Percentiles rank a stretch among this genome's conserved stretches.
Conservation (phyloP, 2,797 vertebrate species). For the Acanthis flammea region DNA sequence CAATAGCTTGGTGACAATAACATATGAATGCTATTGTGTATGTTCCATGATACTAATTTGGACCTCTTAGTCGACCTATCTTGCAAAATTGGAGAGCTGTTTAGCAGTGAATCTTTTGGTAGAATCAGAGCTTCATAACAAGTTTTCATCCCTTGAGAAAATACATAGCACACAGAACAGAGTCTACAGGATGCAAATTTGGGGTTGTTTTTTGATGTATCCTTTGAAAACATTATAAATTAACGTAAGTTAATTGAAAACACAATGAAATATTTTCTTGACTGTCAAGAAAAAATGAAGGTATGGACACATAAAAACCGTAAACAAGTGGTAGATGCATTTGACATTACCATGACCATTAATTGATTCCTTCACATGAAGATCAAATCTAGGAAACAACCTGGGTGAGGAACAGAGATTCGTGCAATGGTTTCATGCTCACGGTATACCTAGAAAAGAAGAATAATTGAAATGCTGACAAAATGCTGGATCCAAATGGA, state of each 20-base stretch:
- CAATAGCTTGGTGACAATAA: background rate
- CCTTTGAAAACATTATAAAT: conserved; percentile 4
- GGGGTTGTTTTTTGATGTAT: background rate
- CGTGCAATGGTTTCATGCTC: background rate
- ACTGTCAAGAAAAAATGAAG: background rate
- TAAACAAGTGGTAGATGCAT: background rate
- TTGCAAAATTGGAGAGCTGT: background rate
- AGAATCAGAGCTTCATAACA: conserved; percentile 1
- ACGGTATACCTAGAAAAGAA: background rate
- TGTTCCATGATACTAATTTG: background rate
- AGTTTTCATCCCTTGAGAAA: conserved; percentile 29
- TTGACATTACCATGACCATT: background rate
- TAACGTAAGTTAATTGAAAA: background rate
- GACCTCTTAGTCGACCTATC: background rate
- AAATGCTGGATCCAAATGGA: background rate
- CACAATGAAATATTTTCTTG: background rate
- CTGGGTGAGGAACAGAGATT: background rate
- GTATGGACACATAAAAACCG: background rate
- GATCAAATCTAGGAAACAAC: conserved; percentile 6
- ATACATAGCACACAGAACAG: background rate
- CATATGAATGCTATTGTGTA: background rate
- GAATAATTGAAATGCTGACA: background rate
- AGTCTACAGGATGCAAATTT: background rate
- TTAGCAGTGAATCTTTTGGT: background rate
- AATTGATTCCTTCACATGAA: background rate